Evolutionary conservation across 2,888 invertebrate species (phyloP).

Genomic region (Prosapia bicincta): DNA sequence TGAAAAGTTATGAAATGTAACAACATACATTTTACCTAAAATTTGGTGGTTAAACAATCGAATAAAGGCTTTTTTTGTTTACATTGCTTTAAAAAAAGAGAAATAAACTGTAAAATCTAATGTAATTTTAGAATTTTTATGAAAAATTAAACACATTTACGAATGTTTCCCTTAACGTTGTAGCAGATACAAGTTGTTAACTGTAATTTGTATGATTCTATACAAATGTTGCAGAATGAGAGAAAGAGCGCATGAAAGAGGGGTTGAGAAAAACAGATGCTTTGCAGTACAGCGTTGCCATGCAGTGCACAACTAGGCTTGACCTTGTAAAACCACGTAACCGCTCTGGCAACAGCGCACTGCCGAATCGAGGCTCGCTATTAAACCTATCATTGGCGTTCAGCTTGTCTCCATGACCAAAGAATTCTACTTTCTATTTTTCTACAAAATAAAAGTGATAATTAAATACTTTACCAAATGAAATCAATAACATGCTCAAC

Average conservation of each 20-base stretch:
- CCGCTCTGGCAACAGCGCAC: background rate
- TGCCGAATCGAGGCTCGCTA: background rate
- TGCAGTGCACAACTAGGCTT: background rate
- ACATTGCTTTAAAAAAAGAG: too few relatives aligned
- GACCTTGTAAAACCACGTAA: slow-evolving; percentile 2
- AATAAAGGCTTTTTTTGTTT: too few relatives aligned
- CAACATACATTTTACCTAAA: too few relatives aligned
- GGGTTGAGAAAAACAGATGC: background rate
- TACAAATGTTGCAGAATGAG: background rate
- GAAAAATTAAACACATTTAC: too few relatives aligned
- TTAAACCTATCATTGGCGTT: background rate
- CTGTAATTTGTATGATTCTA: background rate
- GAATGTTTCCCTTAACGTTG: too few relatives aligned
- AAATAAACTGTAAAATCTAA: too few relatives aligned
- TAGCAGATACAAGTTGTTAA: background rate
- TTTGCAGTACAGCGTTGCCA: background rate
- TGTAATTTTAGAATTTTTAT: too few relatives aligned
- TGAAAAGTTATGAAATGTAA: too few relatives aligned
- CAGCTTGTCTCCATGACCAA: background rate
- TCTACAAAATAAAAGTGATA: background rate
- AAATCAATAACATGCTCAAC: background rate
- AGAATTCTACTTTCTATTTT: background rate
- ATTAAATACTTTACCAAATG: background rate
- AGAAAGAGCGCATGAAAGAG: background rate
- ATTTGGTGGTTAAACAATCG: too few relatives aligned